Percentiles rank a stretch among this genome's conserved stretches.
These are phyloP conservation scores for Hyposoter dolosus DNA, from an alignment of 2,888 invertebrate genomes.

Conservation along the genomic window DNA sequence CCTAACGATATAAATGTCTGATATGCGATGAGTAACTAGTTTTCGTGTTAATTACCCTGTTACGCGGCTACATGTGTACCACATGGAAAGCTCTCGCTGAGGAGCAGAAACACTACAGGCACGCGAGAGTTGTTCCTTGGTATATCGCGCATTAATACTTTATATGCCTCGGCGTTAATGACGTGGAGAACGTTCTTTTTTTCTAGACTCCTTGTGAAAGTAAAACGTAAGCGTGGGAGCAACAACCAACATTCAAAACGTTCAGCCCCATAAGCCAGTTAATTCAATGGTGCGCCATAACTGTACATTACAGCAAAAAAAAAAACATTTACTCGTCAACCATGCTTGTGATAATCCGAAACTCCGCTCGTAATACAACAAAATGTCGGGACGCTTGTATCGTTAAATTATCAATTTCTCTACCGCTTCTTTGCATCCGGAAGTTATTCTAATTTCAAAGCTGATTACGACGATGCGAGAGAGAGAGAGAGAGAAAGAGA, in stretches of 20 bases:
- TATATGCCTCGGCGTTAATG: slow-evolving; percentile 48
- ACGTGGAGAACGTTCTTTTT: slow-evolving; percentile 37
- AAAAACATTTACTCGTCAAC: slow-evolving; percentile 8
- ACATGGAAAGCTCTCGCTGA: slow-evolving; percentile 44
- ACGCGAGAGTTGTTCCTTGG: not conserved
- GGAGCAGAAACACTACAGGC: slow-evolving; percentile 30
- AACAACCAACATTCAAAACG: slow-evolving; percentile 31
- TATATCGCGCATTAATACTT: slow-evolving; percentile 46
- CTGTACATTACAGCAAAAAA: not conserved
- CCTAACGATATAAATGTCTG: slow-evolving; percentile 57
- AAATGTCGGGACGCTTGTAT: slow-evolving; percentile 10
- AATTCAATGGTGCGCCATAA: slow-evolving; percentile 8
- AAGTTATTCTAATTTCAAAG: slow-evolving; percentile 21
- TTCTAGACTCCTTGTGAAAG: slow-evolving; percentile 24
- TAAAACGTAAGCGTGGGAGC: slow-evolving; percentile 51
- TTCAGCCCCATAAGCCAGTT: slow-evolving; percentile 11
- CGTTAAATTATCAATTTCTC: not conserved
- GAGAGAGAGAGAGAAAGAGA: not conserved
- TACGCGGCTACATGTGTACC: slow-evolving; percentile 58
- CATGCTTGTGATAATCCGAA: slow-evolving; percentile 5
- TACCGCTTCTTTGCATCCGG: not conserved
- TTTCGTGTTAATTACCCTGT: slow-evolving; percentile 64
- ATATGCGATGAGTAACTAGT: slow-evolving; percentile 51
- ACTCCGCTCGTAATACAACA: not conserved
- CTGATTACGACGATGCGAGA: not conserved